phyloP scores from a whole-genome alignment of 1,140 invertebrate genomes.

The Venustaconcha ellipsiformis region DNA sequence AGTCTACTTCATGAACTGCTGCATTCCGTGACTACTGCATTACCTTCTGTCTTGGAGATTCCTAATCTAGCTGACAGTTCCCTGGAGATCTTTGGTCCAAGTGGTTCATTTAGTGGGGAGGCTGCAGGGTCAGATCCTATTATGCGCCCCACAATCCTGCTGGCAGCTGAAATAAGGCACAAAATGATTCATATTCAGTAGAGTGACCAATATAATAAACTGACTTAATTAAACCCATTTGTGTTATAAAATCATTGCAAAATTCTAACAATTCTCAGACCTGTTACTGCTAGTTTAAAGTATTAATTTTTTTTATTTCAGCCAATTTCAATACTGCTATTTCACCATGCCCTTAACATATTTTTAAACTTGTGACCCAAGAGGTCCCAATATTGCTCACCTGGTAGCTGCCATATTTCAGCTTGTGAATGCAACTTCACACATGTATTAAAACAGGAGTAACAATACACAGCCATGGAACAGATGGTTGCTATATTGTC shows the following conservation, averaged over 20 bases:
- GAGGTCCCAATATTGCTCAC: no score
- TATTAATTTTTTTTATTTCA: no score
- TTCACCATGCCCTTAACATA: no score
- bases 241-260: neutral
- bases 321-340: no score
- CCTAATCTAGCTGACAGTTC: constrained; percentile 56
- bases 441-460: no score
- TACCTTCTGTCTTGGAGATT: constrained; percentile 19
- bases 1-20: neutral
- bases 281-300: no score
- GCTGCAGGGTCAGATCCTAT: constrained; percentile 52
- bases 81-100: constrained; percentile 45
- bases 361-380: no score
- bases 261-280: neutral
- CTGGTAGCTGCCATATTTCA: no score
- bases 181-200: neutral
- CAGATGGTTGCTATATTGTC: no score
- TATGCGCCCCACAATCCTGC: constrained; percentile 61
- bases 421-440: no score
- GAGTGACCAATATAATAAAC: neutral
- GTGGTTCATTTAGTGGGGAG: constrained; percentile 38
- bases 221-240: neutral
- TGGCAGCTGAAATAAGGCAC: constrained; percentile 57
- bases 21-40: neutral
- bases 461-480: no score